Evolutionary conservation across 2,797 vertebrate species (phyloP).

Genomic region (Gallinago stenura): DNA sequence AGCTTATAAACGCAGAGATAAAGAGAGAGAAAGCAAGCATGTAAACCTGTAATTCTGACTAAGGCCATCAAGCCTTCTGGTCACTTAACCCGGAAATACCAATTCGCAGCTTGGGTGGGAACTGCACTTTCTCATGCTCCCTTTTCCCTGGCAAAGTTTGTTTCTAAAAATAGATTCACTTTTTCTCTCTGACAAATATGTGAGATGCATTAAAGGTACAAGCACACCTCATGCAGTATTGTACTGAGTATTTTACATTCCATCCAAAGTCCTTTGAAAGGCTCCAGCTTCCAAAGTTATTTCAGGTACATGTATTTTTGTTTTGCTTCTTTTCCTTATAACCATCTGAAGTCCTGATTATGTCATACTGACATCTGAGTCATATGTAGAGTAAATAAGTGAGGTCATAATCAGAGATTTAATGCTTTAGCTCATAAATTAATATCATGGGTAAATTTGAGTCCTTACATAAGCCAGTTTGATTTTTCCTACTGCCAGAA

Average conservation of each 20-base stretch:
- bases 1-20: background rate
- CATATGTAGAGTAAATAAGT: background rate
- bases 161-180: conserved; percentile 21
- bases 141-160: conserved; percentile 10
- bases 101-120: background rate
- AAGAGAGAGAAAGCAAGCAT: background rate
- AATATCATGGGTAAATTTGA: background rate
- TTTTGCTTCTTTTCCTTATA: background rate
- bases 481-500: background rate
- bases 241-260: background rate
- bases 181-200: background rate
- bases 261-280: background rate
- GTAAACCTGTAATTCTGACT: background rate
- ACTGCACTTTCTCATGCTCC: conserved; percentile 45
- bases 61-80: background rate
- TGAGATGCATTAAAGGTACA: background rate
- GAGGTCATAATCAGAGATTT: background rate
- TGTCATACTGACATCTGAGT: background rate
- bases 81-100: conserved; percentile 41
- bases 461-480: background rate
- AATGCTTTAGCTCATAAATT: background rate
- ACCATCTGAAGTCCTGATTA: background rate
- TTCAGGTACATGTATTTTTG: background rate
- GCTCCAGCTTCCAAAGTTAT: background rate
- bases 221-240: background rate